Conservation (phyloP, 2,888 invertebrate genomes). For the Elysia crispata region DNA sequence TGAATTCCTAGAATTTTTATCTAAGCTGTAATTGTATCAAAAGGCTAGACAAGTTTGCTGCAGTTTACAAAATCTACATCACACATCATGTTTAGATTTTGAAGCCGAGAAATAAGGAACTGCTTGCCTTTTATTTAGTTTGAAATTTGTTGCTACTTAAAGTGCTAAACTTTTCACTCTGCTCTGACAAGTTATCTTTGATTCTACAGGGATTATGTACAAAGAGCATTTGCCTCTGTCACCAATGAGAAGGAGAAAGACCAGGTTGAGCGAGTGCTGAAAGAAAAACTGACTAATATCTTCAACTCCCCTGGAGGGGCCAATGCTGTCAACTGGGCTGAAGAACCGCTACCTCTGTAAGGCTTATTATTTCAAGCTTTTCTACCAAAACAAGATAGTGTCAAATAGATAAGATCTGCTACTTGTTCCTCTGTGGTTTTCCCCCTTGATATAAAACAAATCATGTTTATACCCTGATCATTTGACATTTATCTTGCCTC, state of each 20-base stretch:
- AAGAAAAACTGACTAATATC: slow-evolving; percentile 94
- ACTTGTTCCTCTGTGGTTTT: no score
- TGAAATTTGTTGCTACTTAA: neutral
- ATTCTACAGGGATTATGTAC: slow-evolving; percentile 83
- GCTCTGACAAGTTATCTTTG: neutral
- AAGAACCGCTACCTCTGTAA: slow-evolving; percentile 90
- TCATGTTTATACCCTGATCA: no score
- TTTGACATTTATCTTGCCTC: no score
- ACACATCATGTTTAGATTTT: no score
- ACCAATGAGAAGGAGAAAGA: slow-evolving; percentile 92
- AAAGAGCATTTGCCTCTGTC: slow-evolving; percentile 94
- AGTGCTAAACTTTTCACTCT: neutral
- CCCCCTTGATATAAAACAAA: no score
- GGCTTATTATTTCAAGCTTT: slow-evolving; percentile 38
- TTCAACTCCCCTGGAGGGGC: slow-evolving; percentile 89
- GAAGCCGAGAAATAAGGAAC: no score
- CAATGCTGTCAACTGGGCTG: slow-evolving; percentile 95
- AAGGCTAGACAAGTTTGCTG: no score
- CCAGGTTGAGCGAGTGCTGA: slow-evolving; percentile 94
- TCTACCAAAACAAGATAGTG: no score
- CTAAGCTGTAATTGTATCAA: no score
- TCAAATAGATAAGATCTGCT: no score
- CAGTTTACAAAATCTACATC: no score
- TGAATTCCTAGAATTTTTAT: slow-evolving; percentile 13
- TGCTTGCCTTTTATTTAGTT: neutral